These are phyloP conservation scores for Sarcophaga subvicina DNA, from an alignment of 2,888 invertebrate genomes.

Conservation along the genomic window DNA sequence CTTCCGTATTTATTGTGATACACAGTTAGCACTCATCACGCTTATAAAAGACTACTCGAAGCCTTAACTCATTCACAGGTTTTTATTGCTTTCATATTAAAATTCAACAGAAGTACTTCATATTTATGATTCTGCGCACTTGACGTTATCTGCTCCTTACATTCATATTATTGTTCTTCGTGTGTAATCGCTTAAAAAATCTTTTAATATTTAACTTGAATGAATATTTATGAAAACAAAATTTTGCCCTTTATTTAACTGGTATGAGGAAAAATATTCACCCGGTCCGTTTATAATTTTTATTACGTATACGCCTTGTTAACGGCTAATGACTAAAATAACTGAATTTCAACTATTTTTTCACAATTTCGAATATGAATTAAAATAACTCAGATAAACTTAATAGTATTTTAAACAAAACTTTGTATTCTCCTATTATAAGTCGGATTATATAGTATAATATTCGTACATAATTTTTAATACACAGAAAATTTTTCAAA, in stretches of 20 bases:
- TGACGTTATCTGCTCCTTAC: not conserved
- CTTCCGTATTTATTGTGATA: constrained; percentile 1
- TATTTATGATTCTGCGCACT: constrained; percentile 67
- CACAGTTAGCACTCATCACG: constrained; percentile 53
- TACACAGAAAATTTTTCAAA: too few relatives aligned
- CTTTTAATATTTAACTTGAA: not conserved
- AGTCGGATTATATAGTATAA: too few relatives aligned
- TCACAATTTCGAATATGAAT: not conserved
- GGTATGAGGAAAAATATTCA: not conserved
- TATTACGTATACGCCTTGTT: constrained; percentile 6
- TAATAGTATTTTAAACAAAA: too few relatives aligned
- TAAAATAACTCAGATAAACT: not conserved
- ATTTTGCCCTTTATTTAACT: constrained; percentile 1
- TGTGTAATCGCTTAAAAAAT: constrained; percentile 44
- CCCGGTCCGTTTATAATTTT: not conserved
- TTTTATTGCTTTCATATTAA: constrained; percentile 65
- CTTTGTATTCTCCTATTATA: too few relatives aligned
- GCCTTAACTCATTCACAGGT: constrained; percentile 33
- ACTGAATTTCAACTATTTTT: not conserved
- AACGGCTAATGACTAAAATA: not conserved
- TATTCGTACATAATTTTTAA: too few relatives aligned
- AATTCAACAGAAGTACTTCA: not conserved
- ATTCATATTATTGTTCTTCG: not conserved
- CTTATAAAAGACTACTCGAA: constrained; percentile 63
- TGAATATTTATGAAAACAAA: constrained; percentile 2